Base-by-base conservation (phyloP, 2,888 invertebrate species). In the Agonopterix alstromeriana region DNA sequence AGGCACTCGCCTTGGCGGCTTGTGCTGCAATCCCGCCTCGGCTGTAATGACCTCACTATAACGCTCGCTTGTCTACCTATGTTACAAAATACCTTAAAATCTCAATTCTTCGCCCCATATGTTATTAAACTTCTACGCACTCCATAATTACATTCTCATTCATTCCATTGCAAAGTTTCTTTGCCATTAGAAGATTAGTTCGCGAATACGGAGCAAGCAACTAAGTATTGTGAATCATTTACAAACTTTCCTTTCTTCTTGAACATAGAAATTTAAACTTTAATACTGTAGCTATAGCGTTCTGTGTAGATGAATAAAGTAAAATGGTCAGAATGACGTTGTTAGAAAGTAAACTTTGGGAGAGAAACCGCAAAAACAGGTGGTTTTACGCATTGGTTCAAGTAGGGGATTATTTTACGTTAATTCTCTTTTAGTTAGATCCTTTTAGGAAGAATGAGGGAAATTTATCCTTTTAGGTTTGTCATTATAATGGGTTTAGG, bases 111-210 rank as follows among this genome's bases (percentile, higher is more conserved):
- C 27, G 7, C 27, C 5, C 27, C 27, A 27, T 27, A 38, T 38
- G 10, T 10, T 27, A 14, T 42, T 48, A 48, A 44, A 48, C n/a
- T 40, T 45, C 42, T 43, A 48, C 46, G 42, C 53, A 50, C 53
- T 53, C 57, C 56, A 53, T 60, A 65, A 70, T 70, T 61, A 70
- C 66, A 64, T 58, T 60, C 62, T 63, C 66, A 65, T 71, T 66
- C 63, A 54, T 58, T 56, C 48, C 59, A 58, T 27, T 27, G 57
- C 55, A 54, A 70, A 73, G 57, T 74, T 70, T 65, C 67, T 70
- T 67, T 51, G 61, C 77, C 77, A 79, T 80, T 81, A 81, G 75
- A 59, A 73, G 77, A 82, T 82, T 82, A 79, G 73, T 79, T 78
- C 61, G 58, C 65, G 40, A 60, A 53, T 70, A 67, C 53, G 53